A percentile compares a stretch with the other conserved stretches of the same genome.
Evolutionary conservation across 2,797 vertebrate species (phyloP).

Genomic region (Bradypodion pumilum): DNA sequence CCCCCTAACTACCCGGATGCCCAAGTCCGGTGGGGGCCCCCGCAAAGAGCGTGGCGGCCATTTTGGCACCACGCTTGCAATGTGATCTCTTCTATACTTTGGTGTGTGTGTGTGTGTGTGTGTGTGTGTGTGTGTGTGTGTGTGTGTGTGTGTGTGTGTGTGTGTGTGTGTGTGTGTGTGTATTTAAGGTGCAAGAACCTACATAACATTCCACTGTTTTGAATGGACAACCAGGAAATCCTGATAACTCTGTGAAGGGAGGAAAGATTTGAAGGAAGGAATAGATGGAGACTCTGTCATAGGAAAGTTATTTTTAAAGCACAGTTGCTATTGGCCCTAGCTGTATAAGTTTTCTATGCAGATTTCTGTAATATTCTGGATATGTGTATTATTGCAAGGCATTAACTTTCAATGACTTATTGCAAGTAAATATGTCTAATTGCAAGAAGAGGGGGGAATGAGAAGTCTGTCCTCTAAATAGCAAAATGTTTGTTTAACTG

Average conservation of each 20-base stretch:
- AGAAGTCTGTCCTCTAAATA: constrained; percentile 26
- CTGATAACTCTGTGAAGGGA: constrained; percentile 4
- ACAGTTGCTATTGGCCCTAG: not conserved
- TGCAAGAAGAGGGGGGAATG: constrained; percentile 26
- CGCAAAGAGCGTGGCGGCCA: too few species aligned
- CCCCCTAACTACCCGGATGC: too few species aligned
- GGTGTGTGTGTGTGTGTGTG: too few species aligned
- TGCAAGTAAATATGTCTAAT: too few species aligned
- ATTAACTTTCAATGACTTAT: too few species aligned
- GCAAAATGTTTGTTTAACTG: constrained; percentile 29
- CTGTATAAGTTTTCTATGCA: constrained; percentile 37
- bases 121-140: too few species aligned
- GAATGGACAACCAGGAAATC: not conserved
- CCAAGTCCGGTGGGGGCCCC: too few species aligned
- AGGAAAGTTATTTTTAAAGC: not conserved
- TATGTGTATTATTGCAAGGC: constrained; percentile 32
- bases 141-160: too few species aligned
- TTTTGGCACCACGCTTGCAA: too few species aligned
- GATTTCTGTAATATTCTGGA: constrained; percentile 42
- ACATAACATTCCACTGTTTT: constrained; percentile 21
- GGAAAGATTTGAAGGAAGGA: not conserved
- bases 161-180: too few species aligned
- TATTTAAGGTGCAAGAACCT: constrained; percentile 34
- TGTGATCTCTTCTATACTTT: constrained; percentile 30
- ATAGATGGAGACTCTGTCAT: not conserved